These are phyloP conservation scores for Bombus breviceps DNA, from an alignment of 1,140 invertebrate species.

Conservation along the genomic window DNA sequence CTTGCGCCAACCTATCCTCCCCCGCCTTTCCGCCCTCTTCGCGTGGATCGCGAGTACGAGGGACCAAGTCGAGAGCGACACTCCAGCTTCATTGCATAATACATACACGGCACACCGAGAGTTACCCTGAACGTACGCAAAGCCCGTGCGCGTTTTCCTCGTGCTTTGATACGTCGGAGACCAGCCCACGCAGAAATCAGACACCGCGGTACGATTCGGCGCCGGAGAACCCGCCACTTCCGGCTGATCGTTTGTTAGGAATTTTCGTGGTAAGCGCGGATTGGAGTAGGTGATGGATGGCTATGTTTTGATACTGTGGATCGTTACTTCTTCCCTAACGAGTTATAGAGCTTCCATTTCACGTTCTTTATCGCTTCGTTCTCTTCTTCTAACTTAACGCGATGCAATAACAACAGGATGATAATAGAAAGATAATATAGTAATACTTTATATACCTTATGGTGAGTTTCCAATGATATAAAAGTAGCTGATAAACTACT, in stretches of 20 bases:
- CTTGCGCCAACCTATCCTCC: neutral
- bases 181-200: neutral
- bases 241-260: neutral
- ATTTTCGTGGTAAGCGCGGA: neutral
- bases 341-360: no score
- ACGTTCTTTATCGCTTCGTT: no score
- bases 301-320: no score
- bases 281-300: no score
- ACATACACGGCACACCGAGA: constrained; percentile 49
- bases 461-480: no score
- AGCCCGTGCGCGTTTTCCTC: neutral
- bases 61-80: constrained; percentile 51
- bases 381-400: no score
- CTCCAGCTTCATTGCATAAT: constrained; percentile 68
- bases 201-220: neutral
- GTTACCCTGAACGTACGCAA: constrained; percentile 27
- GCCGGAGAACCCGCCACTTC: neutral
- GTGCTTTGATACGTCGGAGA: constrained; percentile 13
- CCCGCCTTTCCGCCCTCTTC: constrained; percentile 40
- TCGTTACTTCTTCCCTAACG: no score
- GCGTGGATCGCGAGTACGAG: constrained; percentile 30
- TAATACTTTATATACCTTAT: no score
- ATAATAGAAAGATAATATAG: no score
- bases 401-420: no score
- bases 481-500: no score